A percentile compares a stretch with the other conserved stretches of the same genome.
phyloP scores from a whole-genome alignment of 2,113 vertebrate genomes.

The Urocolius indicus region DNA sequence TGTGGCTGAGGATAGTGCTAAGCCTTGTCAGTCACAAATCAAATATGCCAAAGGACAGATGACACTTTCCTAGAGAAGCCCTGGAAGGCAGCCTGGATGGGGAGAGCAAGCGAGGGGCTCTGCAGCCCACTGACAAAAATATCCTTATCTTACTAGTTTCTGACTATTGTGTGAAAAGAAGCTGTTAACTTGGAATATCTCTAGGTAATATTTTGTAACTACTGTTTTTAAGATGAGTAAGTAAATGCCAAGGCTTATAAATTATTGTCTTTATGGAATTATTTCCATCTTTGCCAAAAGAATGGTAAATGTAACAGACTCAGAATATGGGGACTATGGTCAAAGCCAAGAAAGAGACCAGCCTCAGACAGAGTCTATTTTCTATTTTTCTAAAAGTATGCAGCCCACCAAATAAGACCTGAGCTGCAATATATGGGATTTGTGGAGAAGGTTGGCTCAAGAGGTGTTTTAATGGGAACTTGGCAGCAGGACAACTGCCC shows the following conservation, averaged over 20 bases:
- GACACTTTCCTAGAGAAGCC: not conserved
- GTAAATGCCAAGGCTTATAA: not conserved
- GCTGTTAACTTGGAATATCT: not conserved
- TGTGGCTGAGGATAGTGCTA: not conserved
- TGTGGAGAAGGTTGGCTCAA: not conserved
- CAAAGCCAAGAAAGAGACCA: not conserved
- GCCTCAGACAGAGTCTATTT: not conserved
- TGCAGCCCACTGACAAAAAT: not conserved
- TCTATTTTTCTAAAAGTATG: not conserved
- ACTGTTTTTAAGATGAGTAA: not conserved
- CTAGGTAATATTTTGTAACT: not conserved
- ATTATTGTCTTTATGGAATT: not conserved
- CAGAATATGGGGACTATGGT: not conserved
- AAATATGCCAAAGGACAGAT: not conserved
- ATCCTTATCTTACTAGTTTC: not conserved
- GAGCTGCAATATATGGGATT: not conserved
- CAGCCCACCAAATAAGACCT: not conserved
- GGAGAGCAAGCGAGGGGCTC: not conserved
- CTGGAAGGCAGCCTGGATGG: not conserved
- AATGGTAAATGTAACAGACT: not conserved
- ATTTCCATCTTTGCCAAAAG: not conserved
- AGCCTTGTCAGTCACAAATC: not conserved
- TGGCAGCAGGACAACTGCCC: not conserved
- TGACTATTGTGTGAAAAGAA: not conserved
- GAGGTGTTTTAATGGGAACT: not conserved